Conservation (phyloP, 2,888 invertebrate genomes). For the Brachypterus glaber region DNA sequence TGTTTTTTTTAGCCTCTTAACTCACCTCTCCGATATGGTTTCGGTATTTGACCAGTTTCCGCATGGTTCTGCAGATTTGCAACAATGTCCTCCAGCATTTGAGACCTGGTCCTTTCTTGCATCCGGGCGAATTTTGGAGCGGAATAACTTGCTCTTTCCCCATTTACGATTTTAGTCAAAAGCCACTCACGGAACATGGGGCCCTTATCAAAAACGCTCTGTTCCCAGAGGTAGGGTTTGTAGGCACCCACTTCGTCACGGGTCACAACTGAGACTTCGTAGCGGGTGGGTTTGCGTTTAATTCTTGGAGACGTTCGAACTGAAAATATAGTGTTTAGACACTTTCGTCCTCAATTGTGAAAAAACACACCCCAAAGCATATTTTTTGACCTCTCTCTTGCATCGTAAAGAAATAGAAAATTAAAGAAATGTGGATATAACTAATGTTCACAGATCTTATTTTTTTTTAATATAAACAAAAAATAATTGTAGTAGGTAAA, state of each 20-base stretch:
- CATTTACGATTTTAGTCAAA: constrained; percentile 87
- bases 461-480: too few relatives aligned
- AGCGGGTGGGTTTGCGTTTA: constrained; percentile 76
- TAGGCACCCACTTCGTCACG: constrained; percentile 92
- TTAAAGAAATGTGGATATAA: too few relatives aligned
- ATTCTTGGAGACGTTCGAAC: constrained; percentile 82
- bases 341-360: too few relatives aligned
- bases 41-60: constrained; percentile 91
- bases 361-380: too few relatives aligned
- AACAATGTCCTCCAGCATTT: constrained; percentile 90
- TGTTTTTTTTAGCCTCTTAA: neutral
- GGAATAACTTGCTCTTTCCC: constrained; percentile 86
- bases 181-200: constrained; percentile 94
- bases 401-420: too few relatives aligned
- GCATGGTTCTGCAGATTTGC: constrained; percentile 90
- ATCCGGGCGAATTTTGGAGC: constrained; percentile 91
- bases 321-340: too few relatives aligned
- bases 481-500: too few relatives aligned
- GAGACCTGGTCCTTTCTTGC: constrained; percentile 87
- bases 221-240: constrained; percentile 93
- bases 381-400: too few relatives aligned
- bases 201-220: constrained; percentile 88
- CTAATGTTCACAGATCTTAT: too few relatives aligned
- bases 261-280: constrained; percentile 88
- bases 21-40: constrained; percentile 76